Conservation (phyloP, 2,113 vertebrate genomes). For the Trogon surrucura region DNA sequence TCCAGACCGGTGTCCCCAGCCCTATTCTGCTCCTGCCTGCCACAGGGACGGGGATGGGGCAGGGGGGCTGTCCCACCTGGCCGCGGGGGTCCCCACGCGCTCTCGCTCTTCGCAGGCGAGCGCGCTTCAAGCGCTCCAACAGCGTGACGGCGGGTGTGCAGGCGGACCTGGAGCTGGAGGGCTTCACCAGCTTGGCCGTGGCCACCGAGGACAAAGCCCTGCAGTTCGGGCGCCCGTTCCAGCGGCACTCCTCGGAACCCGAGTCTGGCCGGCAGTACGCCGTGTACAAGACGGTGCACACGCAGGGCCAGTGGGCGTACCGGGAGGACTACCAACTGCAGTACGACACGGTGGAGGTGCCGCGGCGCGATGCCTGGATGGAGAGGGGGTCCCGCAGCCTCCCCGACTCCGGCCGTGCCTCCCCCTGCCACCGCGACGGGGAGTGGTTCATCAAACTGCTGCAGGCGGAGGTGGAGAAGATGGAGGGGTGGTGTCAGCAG, state of each 20-base stretch:
- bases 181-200: slow-evolving; percentile 85
- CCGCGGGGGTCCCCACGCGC: fast-evolving
- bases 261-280: slow-evolving; percentile 89
- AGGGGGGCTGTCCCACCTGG: background rate
- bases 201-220: slow-evolving; percentile 95
- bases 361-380: slow-evolving; percentile 85
- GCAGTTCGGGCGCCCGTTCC: slow-evolving; percentile 96
- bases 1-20: background rate
- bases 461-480: slow-evolving; percentile 94
- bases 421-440: slow-evolving; percentile 92
- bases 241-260: slow-evolving; percentile 93
- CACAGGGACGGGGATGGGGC: no score
- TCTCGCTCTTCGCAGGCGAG: slow-evolving; percentile 77
- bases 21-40: background rate
- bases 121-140: slow-evolving; percentile 98
- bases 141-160: slow-evolving; percentile 97
- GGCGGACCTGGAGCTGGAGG: slow-evolving; percentile 95
- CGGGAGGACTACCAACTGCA: slow-evolving; percentile 92
- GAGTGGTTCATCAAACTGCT: slow-evolving; percentile 96
- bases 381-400: slow-evolving; percentile 92
- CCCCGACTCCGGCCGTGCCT: slow-evolving; percentile 92
- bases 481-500: slow-evolving; percentile 98
- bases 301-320: slow-evolving; percentile 97
- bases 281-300: slow-evolving; percentile 96
- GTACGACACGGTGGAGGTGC: slow-evolving; percentile 84